Evolutionary conservation across 2,888 invertebrate species (phyloP), one percentile per base, ranked within the genome.

Genomic region (Crematogaster levior): DNA sequence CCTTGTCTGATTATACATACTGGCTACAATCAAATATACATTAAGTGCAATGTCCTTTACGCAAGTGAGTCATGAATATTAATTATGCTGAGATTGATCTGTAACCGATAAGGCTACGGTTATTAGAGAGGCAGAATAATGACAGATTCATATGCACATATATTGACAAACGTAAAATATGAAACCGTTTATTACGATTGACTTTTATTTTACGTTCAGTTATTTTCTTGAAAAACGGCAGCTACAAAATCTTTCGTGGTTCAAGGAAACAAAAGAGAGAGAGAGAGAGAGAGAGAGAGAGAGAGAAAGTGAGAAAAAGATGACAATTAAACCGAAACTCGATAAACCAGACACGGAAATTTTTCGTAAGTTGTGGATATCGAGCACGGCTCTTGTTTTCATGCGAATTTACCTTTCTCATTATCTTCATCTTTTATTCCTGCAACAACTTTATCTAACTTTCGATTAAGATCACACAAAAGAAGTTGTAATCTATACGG

Each of bases 21-120:
- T 81, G 43, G 30, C 66, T 48, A 74, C 87, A 86, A 90, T 91
- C 83, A 90, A 90, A 91, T 79, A 72, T 84, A 87, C 86, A 85
- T 91, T 86, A 88, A 87, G 82, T 73, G 81, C 37, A 70, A 66
- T 88, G 86, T 88, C 89, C 86, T 90, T 89, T 84, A n/a, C n/a
- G 85, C 75, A 84, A 86, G 85, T 88, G 85, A 91, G 88, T 88
- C 89, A 91, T 90, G 89, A 90, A 91, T 90, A 91, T 88, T 89
- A 89, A 91, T 90, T 84, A 85, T 84, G 70, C 85, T 81, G 34
- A 83, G 83, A 73, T 70, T 74, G 88, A 89, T 89, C 60, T 84
- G 61, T 65, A 73, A 40, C 73, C 56, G 85, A 89, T 89, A 88
- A 81, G 84, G 65, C 46, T 84, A 70, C 80, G 66, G 60, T 86